phyloP scores from a whole-genome alignment of 2,888 invertebrate genomes.

The Minunthozetes semirufus region DNA sequence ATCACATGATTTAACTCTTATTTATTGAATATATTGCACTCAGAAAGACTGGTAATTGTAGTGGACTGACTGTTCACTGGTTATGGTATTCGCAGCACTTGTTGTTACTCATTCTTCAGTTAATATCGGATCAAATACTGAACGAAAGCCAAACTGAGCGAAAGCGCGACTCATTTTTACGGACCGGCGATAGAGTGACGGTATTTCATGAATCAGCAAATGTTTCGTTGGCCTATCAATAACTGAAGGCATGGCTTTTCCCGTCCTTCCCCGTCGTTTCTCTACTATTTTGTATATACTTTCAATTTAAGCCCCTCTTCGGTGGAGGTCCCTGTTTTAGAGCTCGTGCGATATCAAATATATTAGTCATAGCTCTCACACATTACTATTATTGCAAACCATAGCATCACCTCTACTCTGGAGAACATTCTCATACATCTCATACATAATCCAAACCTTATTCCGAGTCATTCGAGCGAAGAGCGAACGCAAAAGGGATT shows the following conservation, averaged over 20 bases:
- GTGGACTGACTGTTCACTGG: background rate
- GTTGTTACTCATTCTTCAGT: constrained; percentile 8
- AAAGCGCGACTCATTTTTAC: background rate
- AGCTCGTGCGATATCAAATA: background rate
- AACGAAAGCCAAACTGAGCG: background rate
- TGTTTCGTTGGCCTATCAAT: background rate
- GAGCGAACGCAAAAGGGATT: background rate
- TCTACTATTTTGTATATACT: background rate
- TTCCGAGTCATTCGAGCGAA: background rate
- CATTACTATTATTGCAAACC: constrained; percentile 22
- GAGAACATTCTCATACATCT: constrained; percentile 19
- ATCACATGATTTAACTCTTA: constrained; percentile 15
- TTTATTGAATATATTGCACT: background rate
- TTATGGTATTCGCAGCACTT: constrained; percentile 4
- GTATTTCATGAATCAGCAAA: constrained; percentile 22
- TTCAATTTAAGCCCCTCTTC: constrained; percentile 6
- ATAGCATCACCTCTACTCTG: background rate
- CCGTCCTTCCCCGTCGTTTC: background rate
- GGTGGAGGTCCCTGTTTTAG: background rate
- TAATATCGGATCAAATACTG: background rate
- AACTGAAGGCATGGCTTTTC: background rate
- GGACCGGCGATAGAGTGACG: constrained; percentile 10
- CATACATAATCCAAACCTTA: constrained; percentile 21
- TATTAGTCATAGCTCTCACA: constrained; percentile 6
- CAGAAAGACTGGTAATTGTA: background rate